Evolutionary conservation across 2,797 vertebrate species (phyloP), one percentile per base, ranked within the genome.

Genomic region (Tolypeutes matacus): DNA sequence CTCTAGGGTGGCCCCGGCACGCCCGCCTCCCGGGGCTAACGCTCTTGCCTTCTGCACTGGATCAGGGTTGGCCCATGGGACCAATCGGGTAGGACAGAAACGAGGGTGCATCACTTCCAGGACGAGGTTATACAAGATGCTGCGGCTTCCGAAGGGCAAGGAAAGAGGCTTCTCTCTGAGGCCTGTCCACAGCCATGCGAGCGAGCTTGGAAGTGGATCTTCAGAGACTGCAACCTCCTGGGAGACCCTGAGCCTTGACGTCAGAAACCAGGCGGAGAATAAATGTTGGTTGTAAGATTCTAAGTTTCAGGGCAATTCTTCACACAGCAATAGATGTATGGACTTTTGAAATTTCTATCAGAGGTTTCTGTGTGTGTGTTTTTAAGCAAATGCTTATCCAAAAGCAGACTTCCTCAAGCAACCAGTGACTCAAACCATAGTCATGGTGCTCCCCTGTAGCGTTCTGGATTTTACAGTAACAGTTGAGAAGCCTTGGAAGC

Each of bases 391-490:
- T 21, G 15, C 58, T 73, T 17, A 9, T 21, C 1, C 1, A 23
- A 31, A 51, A 58, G 36, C 58, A 31, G 29, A 81, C 15, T 14
- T 34, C 56, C 67, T 34, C 56, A 21, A 21, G 20, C 46, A 2
- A 31, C 29, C 42, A 21, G n/a, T 9, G 1, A 15, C 12, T 80
- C 56, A 4, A 21, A 56, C 4, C 5, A 46, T 56, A n/a, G 14
- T 6, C 53, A 17, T 17, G 53, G 17, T 15, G 21, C 20, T 3
- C 4, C 11, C 17, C 60, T 3, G 21, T 5, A 7, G 53, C 4
- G 3, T 6, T 5, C 8, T 2, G 5, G n/a, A 1, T 31, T 23
- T 49, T 10, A 12, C 62, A 1, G 8, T 0, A 15, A 14, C 8
- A 51, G 53, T 15, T 15, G 53, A 14, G 27, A 53, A 73, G 20